Conservation (phyloP, 2,113 vertebrate species). For the Psammodynastes pulverulentus region DNA sequence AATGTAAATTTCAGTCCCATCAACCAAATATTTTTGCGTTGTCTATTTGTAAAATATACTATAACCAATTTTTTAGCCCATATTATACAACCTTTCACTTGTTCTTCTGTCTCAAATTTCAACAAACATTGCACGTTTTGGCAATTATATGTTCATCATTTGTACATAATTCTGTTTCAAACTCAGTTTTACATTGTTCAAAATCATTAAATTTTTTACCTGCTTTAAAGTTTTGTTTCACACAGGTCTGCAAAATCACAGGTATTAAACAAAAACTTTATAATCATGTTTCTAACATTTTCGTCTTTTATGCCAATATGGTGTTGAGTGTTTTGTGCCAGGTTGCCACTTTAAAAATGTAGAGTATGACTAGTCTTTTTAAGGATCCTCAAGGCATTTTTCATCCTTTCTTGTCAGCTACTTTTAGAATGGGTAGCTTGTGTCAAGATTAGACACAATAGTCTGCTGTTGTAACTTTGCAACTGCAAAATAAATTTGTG, state of each 20-base stretch:
- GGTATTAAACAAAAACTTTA: not conserved
- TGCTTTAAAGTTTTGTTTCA: not conserved
- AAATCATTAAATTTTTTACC: not conserved
- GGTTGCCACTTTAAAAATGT: not conserved
- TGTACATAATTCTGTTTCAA: not conserved
- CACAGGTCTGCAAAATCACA: not conserved
- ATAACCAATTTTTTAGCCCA: not conserved
- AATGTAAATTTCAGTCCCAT: not conserved
- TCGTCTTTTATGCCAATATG: not conserved
- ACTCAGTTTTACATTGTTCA: not conserved
- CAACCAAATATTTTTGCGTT: not conserved
- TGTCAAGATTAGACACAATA: not conserved
- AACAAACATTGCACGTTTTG: not conserved
- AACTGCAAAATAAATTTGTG: constrained; percentile 5
- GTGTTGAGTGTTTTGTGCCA: not conserved
- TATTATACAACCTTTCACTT: not conserved
- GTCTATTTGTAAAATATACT: not conserved
- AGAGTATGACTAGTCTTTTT: not conserved
- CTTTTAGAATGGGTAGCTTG: not conserved
- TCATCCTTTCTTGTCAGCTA: not conserved
- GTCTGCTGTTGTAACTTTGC: not conserved
- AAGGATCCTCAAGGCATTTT: not conserved
- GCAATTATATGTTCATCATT: not conserved
- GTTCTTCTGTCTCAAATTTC: not conserved
- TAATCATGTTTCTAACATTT: not conserved